These are phyloP conservation scores for Sycophaga agraensis DNA, from an alignment of 1,140 invertebrate species.

Conservation along the genomic window DNA sequence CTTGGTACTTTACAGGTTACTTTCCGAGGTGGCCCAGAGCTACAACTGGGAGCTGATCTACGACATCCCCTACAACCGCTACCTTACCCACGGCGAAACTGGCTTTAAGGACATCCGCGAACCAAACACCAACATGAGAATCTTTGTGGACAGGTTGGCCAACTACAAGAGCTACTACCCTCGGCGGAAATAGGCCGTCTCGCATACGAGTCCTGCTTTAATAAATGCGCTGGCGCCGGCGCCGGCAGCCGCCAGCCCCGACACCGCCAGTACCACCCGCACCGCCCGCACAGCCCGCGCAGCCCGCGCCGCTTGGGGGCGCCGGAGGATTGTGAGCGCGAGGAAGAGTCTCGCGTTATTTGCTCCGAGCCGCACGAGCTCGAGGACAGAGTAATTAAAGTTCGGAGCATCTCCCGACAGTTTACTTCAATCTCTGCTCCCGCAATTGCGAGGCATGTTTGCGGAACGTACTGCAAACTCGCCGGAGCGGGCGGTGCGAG, in stretches of 20 bases:
- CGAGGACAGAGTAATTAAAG: constrained; percentile 31
- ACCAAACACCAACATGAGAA: constrained; percentile 36
- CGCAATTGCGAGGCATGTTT: constrained; percentile 28
- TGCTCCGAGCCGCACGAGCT: constrained; percentile 19
- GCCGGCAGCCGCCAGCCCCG: too few relatives aligned
- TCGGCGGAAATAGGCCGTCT: too few relatives aligned
- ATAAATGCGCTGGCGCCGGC: too few relatives aligned
- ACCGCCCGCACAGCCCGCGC: too few relatives aligned
- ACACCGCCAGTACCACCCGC: too few relatives aligned
- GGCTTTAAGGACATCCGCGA: constrained; percentile 39
- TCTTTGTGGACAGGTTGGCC: constrained; percentile 32
- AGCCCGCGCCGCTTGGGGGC: too few relatives aligned
- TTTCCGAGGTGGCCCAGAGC: constrained; percentile 33
- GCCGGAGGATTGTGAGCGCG: too few relatives aligned
- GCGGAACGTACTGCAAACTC: constrained; percentile 27
- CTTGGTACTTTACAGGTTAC: not conserved
- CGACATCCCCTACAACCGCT: constrained; percentile 36
- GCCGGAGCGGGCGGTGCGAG: not conserved
- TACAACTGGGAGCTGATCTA: constrained; percentile 39
- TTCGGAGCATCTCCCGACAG: constrained; percentile 25
- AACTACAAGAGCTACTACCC: not conserved
- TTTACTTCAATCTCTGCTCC: constrained; percentile 24
- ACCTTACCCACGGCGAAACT: constrained; percentile 28
- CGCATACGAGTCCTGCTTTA: too few relatives aligned
- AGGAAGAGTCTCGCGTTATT: constrained; percentile 20